Percentiles rank a stretch among this genome's conserved stretches.
Evolutionary conservation across 2,113 vertebrate species (phyloP).

Genomic region (Macquaria australasica): DNA sequence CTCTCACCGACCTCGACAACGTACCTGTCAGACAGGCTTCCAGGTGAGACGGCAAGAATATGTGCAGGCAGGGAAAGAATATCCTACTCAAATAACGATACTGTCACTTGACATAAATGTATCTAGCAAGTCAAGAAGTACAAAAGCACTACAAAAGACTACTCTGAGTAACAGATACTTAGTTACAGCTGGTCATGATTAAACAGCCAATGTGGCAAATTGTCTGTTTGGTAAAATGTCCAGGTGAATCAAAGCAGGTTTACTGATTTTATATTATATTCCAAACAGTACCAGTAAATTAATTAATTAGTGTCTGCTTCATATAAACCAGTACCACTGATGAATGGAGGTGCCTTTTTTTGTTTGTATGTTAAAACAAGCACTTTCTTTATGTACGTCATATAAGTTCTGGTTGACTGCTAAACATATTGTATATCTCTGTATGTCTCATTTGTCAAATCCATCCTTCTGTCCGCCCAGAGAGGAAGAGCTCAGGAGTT

Average conservation of each 20-base stretch:
- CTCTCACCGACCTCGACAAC: constrained; percentile 82
- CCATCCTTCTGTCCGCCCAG: constrained; percentile 65
- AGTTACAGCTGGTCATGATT: not conserved
- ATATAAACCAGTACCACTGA: not conserved
- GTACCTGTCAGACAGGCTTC: constrained; percentile 67
- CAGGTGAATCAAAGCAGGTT: not conserved
- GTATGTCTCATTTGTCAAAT: constrained; percentile 12
- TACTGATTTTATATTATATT: not conserved
- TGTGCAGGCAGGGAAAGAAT: not conserved
- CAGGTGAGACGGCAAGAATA: constrained; percentile 67
- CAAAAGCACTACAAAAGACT: not conserved
- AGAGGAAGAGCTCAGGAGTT: constrained; percentile 78
- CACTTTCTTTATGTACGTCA: not conserved
- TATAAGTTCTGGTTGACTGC: not conserved
- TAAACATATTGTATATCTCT: not conserved
- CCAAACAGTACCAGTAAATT: not conserved
- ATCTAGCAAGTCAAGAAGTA: not conserved
- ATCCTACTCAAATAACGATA: not conserved
- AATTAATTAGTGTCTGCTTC: not conserved
- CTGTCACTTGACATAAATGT: not conserved
- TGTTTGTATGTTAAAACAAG: not conserved
- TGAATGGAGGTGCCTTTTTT: not conserved
- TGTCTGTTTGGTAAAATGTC: not conserved
- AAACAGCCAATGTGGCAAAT: not conserved
- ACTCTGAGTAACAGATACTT: not conserved